Evolutionary conservation across 1,140 invertebrate genomes (phyloP), one percentile per base, ranked within the genome.

Genomic region (Bombus polaris): DNA sequence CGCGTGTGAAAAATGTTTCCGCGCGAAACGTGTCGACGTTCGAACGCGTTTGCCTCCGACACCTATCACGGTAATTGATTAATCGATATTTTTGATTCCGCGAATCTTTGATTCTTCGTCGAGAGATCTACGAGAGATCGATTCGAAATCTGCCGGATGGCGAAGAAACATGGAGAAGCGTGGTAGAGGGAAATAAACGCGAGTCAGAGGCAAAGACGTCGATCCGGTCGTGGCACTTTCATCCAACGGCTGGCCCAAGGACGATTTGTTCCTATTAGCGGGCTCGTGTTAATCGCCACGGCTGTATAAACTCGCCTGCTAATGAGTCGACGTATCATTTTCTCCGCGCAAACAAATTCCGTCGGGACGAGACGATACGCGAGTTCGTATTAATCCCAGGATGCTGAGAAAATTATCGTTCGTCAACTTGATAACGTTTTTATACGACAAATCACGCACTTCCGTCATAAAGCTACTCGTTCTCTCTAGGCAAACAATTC

Each of bases 201-300:
- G 42, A 47, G 15, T 22, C 15, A 1, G 15, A 12, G n/a, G n/a
- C 44, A 22, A 59, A 70, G n/a, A 74, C 25, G 71, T 6, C 13
- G 62, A 77, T 28, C 37, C 35, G 53, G 70, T 75, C 57, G 18
- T 28, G n/a, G 73, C 47, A 78, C 73, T 86, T 86, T 68, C 81
- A 44, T 77, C 28, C 65, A 39, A 15, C 47, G 65, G 32, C 42
- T 47, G 73, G 72, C 65, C 81, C 85, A 83, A 81, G 81, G 85
- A 86, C 85, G 81, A 87, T 87, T 87, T 87, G 86, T 87, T 87
- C 74, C 86, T 79, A 87, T 87, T 87, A 87, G 86, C 86, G 65
- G 15, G 86, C n/a, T n/a, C 57, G 68, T 84, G 86, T 83, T 87
- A 87, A 87, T 87, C 81, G 39, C 78, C 81, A 62, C 44, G 81